Percentiles rank a stretch among this genome's conserved stretches.
Evolutionary conservation across 2,888 invertebrate genomes (phyloP).

Genomic region (Epirrhoe tristata): DNA sequence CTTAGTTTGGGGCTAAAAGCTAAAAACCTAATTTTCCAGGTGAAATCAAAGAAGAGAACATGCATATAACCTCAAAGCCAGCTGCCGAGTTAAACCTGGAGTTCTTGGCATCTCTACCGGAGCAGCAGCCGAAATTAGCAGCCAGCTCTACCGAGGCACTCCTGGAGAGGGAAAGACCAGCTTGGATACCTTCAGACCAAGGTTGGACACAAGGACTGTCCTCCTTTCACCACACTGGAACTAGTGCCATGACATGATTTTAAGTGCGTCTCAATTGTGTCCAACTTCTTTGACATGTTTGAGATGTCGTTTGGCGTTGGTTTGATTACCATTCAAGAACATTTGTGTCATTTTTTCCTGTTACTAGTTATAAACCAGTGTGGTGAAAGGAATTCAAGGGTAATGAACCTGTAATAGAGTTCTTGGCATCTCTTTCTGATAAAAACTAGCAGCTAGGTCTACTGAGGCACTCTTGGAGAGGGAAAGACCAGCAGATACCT

Average conservation of each 20-base stretch:
- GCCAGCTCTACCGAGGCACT: slow-evolving; percentile 72
- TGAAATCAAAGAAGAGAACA: slow-evolving; percentile 56
- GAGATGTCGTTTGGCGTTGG: too few species aligned
- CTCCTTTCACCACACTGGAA: too few species aligned
- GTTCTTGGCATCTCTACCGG: slow-evolving; percentile 73
- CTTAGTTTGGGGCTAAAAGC: too few species aligned
- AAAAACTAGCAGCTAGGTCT: slow-evolving; percentile 72
- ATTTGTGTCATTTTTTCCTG: too few species aligned
- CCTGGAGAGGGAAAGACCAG: slow-evolving; percentile 5
- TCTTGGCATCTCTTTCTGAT: slow-evolving; percentile 72
- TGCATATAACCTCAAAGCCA: slow-evolving; percentile 61
- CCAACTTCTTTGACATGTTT: too few species aligned
- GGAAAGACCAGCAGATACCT: neutral
- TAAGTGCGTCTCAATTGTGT: too few species aligned
- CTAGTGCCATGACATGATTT: too few species aligned
- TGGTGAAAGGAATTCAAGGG: too few species aligned
- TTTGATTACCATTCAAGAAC: too few species aligned
- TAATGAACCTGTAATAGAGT: slow-evolving; percentile 78
- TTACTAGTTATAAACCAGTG: too few species aligned
- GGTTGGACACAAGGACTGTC: neutral
- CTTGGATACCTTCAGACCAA: slow-evolving; percentile 8
- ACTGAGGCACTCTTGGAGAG: slow-evolving; percentile 59
- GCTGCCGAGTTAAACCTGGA: slow-evolving; percentile 76
- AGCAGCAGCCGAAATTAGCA: slow-evolving; percentile 65
- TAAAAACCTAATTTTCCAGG: too few species aligned